phyloP scores from a whole-genome alignment of 1,140 invertebrate species.

The Drosophila novamexicana region DNA sequence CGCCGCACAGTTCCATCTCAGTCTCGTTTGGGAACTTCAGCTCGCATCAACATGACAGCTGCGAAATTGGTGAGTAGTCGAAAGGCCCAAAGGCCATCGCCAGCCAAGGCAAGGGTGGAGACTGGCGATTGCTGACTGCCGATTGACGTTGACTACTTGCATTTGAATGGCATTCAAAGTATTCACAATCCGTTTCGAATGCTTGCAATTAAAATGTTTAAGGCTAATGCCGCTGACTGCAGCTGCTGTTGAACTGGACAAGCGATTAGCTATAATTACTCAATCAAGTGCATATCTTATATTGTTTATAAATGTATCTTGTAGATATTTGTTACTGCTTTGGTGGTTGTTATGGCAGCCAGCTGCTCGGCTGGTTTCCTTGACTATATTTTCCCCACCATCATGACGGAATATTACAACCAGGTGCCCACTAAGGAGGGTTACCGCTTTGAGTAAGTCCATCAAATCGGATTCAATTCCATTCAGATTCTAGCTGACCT shows the following conservation, averaged over 20 bases:
- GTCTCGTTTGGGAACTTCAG: slow-evolving; percentile 74
- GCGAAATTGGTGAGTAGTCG: slow-evolving; percentile 75
- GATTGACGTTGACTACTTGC: neutral
- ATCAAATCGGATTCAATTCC: neutral
- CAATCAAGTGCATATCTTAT: slow-evolving; percentile 3
- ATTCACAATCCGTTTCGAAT: slow-evolving; percentile 19
- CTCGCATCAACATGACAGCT: slow-evolving; percentile 74
- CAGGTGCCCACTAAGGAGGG: slow-evolving; percentile 64
- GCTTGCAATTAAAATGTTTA: slow-evolving; percentile 43
- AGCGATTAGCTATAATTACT: slow-evolving; percentile 28
- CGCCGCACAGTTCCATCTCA: slow-evolving; percentile 51
- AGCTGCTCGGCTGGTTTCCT: slow-evolving; percentile 60
- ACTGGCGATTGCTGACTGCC: neutral
- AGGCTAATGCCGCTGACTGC: slow-evolving; percentile 10
- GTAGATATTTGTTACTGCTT: slow-evolving; percentile 61
- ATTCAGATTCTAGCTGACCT: neutral
- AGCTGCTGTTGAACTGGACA: slow-evolving; percentile 32
- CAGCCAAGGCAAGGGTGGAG: slow-evolving; percentile 11
- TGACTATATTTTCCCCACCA: slow-evolving; percentile 54
- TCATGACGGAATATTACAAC: slow-evolving; percentile 52
- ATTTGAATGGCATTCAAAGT: slow-evolving; percentile 53
- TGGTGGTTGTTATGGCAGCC: slow-evolving; percentile 63
- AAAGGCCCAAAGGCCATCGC: neutral
- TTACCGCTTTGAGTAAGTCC: slow-evolving; percentile 69
- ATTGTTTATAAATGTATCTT: neutral